Evolutionary conservation across 2,888 invertebrate genomes (phyloP).

Genomic region (Globia sparganii): DNA sequence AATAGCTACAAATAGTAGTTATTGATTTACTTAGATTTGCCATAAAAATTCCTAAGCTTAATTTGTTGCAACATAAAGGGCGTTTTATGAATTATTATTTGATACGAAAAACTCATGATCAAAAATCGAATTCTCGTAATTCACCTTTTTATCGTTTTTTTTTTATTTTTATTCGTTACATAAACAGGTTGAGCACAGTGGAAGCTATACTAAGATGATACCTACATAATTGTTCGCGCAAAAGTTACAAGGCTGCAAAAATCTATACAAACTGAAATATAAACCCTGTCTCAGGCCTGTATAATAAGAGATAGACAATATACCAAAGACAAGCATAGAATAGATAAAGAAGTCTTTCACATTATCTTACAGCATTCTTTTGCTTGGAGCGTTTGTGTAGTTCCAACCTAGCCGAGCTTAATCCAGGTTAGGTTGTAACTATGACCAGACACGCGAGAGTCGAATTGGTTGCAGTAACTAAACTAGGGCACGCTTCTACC

Average conservation of each 20-base stretch:
- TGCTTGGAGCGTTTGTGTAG: slow-evolving; percentile 73
- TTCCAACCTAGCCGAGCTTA: neutral
- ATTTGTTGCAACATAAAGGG: neutral
- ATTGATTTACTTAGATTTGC: neutral
- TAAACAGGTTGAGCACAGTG: neutral
- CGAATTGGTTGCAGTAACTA: too few species aligned
- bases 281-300: neutral
- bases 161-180: too few species aligned
- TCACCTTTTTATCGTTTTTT: neutral
- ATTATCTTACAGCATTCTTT: slow-evolving; percentile 71
- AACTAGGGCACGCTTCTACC: too few species aligned
- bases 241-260: neutral
- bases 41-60: neutral
- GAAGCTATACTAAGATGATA: neutral
- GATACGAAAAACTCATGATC: neutral
- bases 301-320: neutral
- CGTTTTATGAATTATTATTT: neutral
- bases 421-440: too few species aligned
- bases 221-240: neutral
- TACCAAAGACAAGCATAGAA: neutral
- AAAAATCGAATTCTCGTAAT: neutral
- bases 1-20: neutral
- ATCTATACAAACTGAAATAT: neutral
- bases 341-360: slow-evolving; percentile 23
- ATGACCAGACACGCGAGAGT: too few species aligned